Base-by-base conservation (phyloP, 1,140 invertebrate species). In the Drusus annulatus region DNA sequence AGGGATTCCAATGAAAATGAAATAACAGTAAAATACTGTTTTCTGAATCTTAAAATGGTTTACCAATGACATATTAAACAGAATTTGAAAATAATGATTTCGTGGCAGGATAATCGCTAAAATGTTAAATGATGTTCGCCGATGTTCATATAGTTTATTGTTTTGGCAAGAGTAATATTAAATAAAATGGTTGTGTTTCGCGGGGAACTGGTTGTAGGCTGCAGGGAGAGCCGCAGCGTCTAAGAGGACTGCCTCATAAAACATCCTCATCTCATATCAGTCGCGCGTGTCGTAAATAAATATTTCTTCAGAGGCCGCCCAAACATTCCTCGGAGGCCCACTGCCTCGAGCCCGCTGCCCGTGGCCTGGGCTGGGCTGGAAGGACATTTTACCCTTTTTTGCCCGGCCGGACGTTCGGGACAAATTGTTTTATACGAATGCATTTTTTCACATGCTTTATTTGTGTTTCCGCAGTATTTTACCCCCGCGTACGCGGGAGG, bases 231-330 rank as follows among this genome's bases (percentile, higher is more conserved):
- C 76, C 76, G 51, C 19, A 54, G 7, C 60, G 77, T 79, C 77
- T 79, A 28, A 25, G 45, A 58, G 77, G 36, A 52, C 45, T 69
- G 68, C 51, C 13, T 56, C 65, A 71, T 79, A 79, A 79, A 79
- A 62, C 65, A 79, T 71, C 52, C 23, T 50, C 76, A 77, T 77
- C 76, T 77, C 77, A 79, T 79, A 79, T 79, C 77, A 79, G 77
- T 36, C 77, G 63, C 68, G 63, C 65, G 76, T 68, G 77, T 71
- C 76, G 76, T 78, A 78, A 78, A 78, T 78, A 78, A 78, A 78
- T 68, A 78, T 78, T 63, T 78, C 51, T 23, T 50, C n/a, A 56
- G 19, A 62, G n/a, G 25, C 52, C 56, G 73, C 52, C 16, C n/a
- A 21, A 63, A 36, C 56, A 78, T 65, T 78, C 76, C 71, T 17